A percentile compares a stretch with the other conserved stretches of the same genome.
phyloP scores from a whole-genome alignment of 2,113 vertebrate species.

The Carlito syrichta region DNA sequence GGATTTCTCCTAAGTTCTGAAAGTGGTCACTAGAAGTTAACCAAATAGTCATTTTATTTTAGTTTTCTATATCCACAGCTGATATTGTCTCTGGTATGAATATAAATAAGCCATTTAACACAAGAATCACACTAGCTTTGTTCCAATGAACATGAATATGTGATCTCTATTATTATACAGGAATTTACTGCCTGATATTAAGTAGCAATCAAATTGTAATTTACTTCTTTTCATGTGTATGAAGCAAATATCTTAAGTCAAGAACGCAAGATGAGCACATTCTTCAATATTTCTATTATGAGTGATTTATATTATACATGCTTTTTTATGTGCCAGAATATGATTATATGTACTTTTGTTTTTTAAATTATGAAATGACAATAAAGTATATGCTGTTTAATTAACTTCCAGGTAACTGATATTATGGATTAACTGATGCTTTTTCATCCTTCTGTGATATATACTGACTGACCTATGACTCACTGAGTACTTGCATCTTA shows the following conservation, averaged over 20 bases:
- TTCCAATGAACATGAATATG: background rate
- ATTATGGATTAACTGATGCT: background rate
- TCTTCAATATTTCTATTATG: background rate
- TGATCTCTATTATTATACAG: background rate
- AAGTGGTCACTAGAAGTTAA: background rate
- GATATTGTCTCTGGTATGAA: background rate
- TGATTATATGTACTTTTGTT: background rate
- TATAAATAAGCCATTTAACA: background rate
- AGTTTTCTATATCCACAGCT: background rate
- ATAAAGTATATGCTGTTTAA: background rate
- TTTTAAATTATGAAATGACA: background rate
- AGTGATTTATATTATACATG: background rate
- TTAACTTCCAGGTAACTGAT: background rate
- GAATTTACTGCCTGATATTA: background rate
- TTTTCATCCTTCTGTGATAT: background rate
- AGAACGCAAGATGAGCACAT: background rate
- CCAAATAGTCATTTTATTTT: background rate
- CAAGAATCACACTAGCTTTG: background rate
- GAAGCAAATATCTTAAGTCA: background rate
- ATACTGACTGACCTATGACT: background rate
- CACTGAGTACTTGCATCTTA: background rate
- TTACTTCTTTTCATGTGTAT: background rate
- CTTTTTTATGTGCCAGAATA: background rate
- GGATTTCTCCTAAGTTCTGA: background rate
- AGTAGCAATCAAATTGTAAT: background rate